Conservation (phyloP, 2,888 invertebrate species). For the Hanleya hanleyi region DNA sequence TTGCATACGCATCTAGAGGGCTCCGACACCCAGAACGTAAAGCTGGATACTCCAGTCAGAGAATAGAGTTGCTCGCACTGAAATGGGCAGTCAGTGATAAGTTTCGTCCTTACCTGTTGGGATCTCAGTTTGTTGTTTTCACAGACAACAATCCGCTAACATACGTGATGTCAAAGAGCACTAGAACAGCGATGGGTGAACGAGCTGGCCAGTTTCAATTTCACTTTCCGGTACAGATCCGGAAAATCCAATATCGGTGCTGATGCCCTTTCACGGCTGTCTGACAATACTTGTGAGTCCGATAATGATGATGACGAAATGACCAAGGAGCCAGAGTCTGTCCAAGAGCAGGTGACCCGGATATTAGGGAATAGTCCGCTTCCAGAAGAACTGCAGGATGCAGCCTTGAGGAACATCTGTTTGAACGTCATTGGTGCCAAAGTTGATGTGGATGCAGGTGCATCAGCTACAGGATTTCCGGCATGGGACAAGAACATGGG, state of each 20-base stretch:
- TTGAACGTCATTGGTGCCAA: background rate
- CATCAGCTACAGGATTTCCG: background rate
- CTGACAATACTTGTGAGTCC: background rate
- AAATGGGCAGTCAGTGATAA: slow-evolving; percentile 40
- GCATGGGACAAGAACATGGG: background rate
- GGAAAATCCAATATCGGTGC: slow-evolving; percentile 8
- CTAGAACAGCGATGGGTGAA: slow-evolving; percentile 34
- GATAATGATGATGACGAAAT: too few relatives aligned
- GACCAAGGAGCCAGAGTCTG: background rate
- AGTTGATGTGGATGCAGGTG: background rate
- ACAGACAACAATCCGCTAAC: slow-evolving; percentile 26
- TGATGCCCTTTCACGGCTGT: slow-evolving; percentile 25
- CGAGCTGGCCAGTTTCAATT: slow-evolving; percentile 25
- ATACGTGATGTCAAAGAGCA: slow-evolving; percentile 19
- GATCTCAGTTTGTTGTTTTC: slow-evolving; percentile 19
- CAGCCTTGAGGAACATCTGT: background rate
- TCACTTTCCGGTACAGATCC: slow-evolving; percentile 19
- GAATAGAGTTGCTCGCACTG: slow-evolving; percentile 33
- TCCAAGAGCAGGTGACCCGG: background rate
- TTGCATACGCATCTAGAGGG: slow-evolving; percentile 20
- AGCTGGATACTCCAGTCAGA: slow-evolving; percentile 29
- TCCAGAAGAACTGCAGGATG: background rate
- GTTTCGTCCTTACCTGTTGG: slow-evolving; percentile 28
- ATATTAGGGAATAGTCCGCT: background rate
- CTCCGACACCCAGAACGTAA: slow-evolving; percentile 19